Base-by-base conservation (phyloP, 2,888 invertebrate genomes). In the Parnassius glacialis region DNA sequence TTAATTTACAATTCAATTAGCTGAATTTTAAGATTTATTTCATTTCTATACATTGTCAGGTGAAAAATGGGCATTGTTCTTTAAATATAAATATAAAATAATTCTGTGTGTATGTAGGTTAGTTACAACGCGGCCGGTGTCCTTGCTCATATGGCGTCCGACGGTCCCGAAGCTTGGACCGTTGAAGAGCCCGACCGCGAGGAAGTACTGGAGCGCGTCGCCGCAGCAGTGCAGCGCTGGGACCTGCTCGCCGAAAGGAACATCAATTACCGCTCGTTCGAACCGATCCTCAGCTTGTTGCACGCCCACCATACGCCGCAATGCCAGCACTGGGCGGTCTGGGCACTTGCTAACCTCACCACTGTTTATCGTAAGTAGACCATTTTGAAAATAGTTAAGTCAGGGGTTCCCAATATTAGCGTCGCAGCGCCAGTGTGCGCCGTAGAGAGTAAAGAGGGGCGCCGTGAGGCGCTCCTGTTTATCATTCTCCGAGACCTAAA, bases 101-200 rank as follows among this genome's bases (percentile, higher is more conserved):
- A 10, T 34, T 50, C 1, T 50, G 55, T 54, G 55, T 59, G 20
- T 54, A 57, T 52, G 43, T 73, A 95, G 95, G 95, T 97, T 65
- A 97, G 97, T 80, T 98, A 98, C 88, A 98, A 98, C 86, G 98
- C 98, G 3, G 98, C 98, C 5, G 98, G 99, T 5, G 98, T 99
- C 25, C 92, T 99, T 60, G 97, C 98, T 1, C 99, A 99, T 86
- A 96, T 99, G 91, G 96, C 97, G 2, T 97, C 97, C 0, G 99
- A 99, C 84, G 98, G 98, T 0, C 93, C 94, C 0, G 94, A 92
- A 11, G 94, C 95, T 0, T 99, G 99, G 99, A 94, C 93, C 0
- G 94, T 97, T 16, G 87, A 92, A 11, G 86, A 93, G 42, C 97
- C 97, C 0, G 89, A 93, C 0, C 92, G 98, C 10, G 92, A 93